Base-by-base conservation (phyloP, 2,113 vertebrate genomes). In the Otis tarda region DNA sequence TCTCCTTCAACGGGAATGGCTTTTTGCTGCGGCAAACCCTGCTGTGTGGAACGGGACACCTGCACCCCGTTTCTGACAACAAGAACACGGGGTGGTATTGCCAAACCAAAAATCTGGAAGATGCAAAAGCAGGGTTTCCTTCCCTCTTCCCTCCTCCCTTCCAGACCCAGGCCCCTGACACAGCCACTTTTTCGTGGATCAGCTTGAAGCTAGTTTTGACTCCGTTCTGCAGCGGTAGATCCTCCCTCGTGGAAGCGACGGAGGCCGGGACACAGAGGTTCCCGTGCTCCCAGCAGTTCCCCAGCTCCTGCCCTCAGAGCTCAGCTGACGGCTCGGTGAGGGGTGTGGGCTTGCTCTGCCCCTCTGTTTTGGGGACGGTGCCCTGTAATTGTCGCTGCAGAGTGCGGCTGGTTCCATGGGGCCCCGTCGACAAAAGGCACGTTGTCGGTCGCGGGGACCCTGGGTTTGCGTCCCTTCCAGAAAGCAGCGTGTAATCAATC, bases 401-500 rank as follows among this genome's bases (percentile, higher is more conserved):
- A n/a, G 47, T 13, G 1, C 2, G 4, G 31, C 31, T 5, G 25
- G 52, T 27, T 11, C 4, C 1, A 0, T 0, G 56, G 41, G 43
- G 60, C 33, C 76, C 30, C 70, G 2, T 3, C 45, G 12, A 18
- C 12, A 1, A 15, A 13, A 28, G 68, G 59, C 39, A 0, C 20
- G 8, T 6, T 15, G 19, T 1, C 23, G 90, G 33, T 30, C 14
- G 0, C 59, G 6, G 0, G 19, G n/a, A 3, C 4, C 37, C 2
- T 2, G 22, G 23, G 1, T 24, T 21, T 2, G 1, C 1, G 33
- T 60, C 43, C 49, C 73, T 31, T 4, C 37, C 70, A 12, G 33
- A 2, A 35, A 33, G 84, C 77, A 28, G 60, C 0, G 0, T 1
- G 0, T 6, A 4, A 4, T 5, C 47, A 1, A 6, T 0, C 18